These are phyloP conservation scores for Fukomys damarensis DNA, from an alignment of 2,113 vertebrate species.

Conservation along the genomic window DNA sequence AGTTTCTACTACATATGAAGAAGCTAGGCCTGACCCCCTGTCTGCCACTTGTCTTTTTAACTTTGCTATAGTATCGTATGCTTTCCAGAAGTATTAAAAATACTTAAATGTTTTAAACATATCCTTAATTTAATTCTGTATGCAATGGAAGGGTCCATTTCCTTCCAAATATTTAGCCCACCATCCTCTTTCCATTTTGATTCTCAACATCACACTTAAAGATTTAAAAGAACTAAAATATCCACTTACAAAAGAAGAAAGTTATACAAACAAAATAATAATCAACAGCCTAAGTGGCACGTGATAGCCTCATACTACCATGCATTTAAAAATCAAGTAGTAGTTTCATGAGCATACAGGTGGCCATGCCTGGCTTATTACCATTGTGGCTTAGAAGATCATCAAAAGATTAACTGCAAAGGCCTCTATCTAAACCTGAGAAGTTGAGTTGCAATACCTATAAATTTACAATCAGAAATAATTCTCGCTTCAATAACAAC, in stretches of 20 bases:
- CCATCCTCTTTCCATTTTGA: conserved; percentile 25
- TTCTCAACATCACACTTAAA: conserved; percentile 13
- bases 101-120: background rate
- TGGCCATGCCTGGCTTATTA: background rate
- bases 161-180: conserved; percentile 40
- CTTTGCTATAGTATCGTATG: background rate
- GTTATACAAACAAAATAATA: conserved; percentile 48
- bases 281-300: background rate
- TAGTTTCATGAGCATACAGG: background rate
- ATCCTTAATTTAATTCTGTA: conserved; percentile 32
- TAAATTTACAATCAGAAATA: conserved; percentile 44
- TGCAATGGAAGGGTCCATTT: background rate
- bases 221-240: conserved; percentile 57
- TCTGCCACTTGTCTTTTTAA: conserved; percentile 30
- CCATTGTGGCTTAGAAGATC: background rate
- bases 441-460: background rate
- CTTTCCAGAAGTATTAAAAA: background rate
- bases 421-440: background rate
- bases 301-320: background rate
- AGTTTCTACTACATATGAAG: conserved; percentile 10
- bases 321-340: conserved; percentile 2
- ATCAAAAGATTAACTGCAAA: background rate
- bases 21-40: background rate
- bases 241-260: conserved; percentile 49
- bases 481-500: background rate